Evolutionary conservation across 1,140 invertebrate species (phyloP).

Genomic region (Lysiphlebus fabarum): DNA sequence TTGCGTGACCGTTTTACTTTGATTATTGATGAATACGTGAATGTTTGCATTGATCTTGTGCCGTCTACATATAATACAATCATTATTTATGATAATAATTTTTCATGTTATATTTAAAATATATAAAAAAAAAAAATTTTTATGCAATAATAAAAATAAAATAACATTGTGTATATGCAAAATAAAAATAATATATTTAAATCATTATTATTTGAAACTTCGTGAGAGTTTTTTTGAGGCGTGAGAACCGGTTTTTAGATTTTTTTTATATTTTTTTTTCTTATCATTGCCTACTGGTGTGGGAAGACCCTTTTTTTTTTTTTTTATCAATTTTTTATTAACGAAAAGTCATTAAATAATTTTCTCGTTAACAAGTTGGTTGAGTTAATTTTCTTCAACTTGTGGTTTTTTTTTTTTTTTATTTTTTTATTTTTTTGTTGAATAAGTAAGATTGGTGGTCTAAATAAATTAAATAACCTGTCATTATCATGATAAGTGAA

Average conservation of each 20-base stretch:
- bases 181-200: too few relatives aligned
- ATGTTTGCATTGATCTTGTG: constrained; percentile 12
- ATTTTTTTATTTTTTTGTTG: too few relatives aligned
- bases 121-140: not conserved
- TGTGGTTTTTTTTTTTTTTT: not conserved
- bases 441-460: too few relatives aligned
- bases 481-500: too few relatives aligned
- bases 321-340: not conserved
- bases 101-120: not conserved
- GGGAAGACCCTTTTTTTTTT: not conserved
- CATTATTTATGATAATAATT: constrained; percentile 11
- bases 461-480: too few relatives aligned
- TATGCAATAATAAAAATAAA: not conserved
- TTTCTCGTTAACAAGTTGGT: constrained; percentile 15
- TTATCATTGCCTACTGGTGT: constrained; percentile 2
- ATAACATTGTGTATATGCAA: not conserved
- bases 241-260: constrained; percentile 15
- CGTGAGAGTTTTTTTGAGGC: not conserved
- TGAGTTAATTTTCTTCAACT: not conserved
- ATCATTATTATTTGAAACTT: too few relatives aligned
- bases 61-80: constrained; percentile 3
- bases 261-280: too few relatives aligned
- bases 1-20: constrained; percentile 24
- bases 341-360: constrained; percentile 11
- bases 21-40: constrained; percentile 22